A percentile compares a stretch with the other conserved stretches of the same genome.
These are phyloP conservation scores for Delichon dasypus DNA, from an alignment of 2,797 vertebrate genomes.

Conservation along the genomic window DNA sequence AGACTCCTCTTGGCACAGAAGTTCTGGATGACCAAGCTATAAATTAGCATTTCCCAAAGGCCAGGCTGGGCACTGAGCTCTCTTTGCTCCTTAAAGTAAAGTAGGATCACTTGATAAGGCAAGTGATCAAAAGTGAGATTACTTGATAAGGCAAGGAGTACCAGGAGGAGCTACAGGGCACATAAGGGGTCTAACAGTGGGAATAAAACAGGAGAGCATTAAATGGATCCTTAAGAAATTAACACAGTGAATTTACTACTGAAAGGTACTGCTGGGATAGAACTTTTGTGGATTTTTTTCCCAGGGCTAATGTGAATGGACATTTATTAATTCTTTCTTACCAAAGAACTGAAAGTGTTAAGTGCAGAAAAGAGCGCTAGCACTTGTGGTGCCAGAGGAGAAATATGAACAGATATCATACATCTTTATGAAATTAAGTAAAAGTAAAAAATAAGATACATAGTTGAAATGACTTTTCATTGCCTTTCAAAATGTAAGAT, in stretches of 20 bases:
- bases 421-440: background rate
- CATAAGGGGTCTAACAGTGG: rapidly evolving
- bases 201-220: background rate
- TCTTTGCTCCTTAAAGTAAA: background rate
- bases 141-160: background rate
- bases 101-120: background rate
- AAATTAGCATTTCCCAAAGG: background rate
- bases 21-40: background rate
- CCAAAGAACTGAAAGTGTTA: background rate
- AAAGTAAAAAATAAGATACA: background rate
- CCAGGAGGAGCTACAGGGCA: background rate
- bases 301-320: background rate
- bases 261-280: background rate
- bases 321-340: background rate
- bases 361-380: background rate
- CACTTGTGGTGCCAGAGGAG: background rate
- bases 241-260: background rate
- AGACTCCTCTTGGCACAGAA: background rate
- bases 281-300: background rate
- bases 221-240: background rate
- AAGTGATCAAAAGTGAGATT: background rate
- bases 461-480: background rate
- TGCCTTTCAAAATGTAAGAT: background rate
- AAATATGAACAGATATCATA: background rate
- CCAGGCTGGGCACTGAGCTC: background rate